Base-by-base conservation (phyloP, 2,888 invertebrate species). In the Diploptera punctata region DNA sequence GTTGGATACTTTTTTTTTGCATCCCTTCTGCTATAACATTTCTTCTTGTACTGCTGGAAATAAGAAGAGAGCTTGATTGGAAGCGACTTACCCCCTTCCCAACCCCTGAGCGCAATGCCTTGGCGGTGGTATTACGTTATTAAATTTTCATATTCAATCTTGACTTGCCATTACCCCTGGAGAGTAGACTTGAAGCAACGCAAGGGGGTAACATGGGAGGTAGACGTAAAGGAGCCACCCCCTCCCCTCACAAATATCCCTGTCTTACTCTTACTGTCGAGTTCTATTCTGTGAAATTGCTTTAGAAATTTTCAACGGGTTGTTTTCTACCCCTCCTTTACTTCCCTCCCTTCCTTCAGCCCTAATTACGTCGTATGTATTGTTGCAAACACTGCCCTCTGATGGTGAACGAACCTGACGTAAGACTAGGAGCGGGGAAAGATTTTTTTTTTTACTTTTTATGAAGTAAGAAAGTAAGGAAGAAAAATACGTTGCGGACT, bases 131-230 rank as follows among this genome's bases (percentile, higher is more conserved):
- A 88, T 88, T 88, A 88, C 87, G 86, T 86, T 86, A 90, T 90
- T 90, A 90, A 90, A 90, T 88, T 90, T 90, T 90, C 90, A 90
- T 90, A 90, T 90, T 90, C 90, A 90, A 90, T 90, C 89, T 89
- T 88, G 88, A 87, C 44, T 65, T 65, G 65, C 44, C 65, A 65
- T 65, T 65, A 65, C 65, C 65, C 65, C 65, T 65, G 65, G 65
- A 47, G 65, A 47, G 26, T 65, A 65, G 26, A 26, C 65, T 65
- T n/a, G n/a, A 47, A 65, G 47, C 65, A 43, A 44, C 65, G 29
- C 65, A 65, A 43, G 44, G 60, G 38, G 44, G 52, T 29, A 61
- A 31, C 24, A 9, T 29, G 49, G 24, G 49, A 24, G 67, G 16
- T 38, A 38, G 4, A 72, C 62, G 54, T 65, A 43, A 61, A 52